Percentiles rank a stretch among this genome's conserved stretches.
These are phyloP conservation scores for Danionella cerebrum DNA, from an alignment of 2,113 vertebrate species.

Conservation along the genomic window DNA sequence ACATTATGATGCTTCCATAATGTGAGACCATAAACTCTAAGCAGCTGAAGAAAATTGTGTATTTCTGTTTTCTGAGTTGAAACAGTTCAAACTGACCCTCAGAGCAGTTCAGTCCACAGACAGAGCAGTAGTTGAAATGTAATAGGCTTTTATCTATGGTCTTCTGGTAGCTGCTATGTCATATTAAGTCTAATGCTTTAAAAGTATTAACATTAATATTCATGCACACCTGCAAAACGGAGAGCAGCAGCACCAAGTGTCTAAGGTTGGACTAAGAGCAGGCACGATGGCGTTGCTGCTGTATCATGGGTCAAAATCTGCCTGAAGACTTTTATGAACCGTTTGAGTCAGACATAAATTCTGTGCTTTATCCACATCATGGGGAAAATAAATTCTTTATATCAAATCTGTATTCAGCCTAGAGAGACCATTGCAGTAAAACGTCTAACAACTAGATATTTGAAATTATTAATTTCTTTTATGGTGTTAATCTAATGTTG, in stretches of 20 bases:
- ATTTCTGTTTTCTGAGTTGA: slow-evolving; percentile 64
- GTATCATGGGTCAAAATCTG: slow-evolving; percentile 18
- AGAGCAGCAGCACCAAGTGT: slow-evolving; percentile 53
- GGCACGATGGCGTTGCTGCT: too few species aligned
- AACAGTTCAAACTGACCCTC: slow-evolving; percentile 71
- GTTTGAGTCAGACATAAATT: background rate
- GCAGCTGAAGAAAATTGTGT: slow-evolving; percentile 63
- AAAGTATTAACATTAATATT: slow-evolving; percentile 69
- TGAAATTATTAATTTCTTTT: too few species aligned
- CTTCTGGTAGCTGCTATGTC: slow-evolving; percentile 52
- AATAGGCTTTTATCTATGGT: slow-evolving; percentile 70
- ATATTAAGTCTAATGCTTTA: slow-evolving; percentile 63
- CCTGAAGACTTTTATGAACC: background rate
- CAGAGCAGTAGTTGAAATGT: slow-evolving; percentile 52
- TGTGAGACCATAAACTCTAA: slow-evolving; percentile 63
- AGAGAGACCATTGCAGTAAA: too few species aligned
- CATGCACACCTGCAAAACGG: slow-evolving; percentile 61
- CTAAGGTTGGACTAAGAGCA: slow-evolving; percentile 57
- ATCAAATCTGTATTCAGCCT: too few species aligned
- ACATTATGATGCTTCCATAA: slow-evolving; percentile 68
- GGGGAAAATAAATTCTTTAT: too few species aligned
- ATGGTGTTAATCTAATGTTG: too few species aligned
- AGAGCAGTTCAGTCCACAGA: slow-evolving; percentile 61
- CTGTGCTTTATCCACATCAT: too few species aligned
- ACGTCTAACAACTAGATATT: too few species aligned